Base-by-base conservation (phyloP, 2,113 vertebrate genomes). In the Osmerus eperlanus region DNA sequence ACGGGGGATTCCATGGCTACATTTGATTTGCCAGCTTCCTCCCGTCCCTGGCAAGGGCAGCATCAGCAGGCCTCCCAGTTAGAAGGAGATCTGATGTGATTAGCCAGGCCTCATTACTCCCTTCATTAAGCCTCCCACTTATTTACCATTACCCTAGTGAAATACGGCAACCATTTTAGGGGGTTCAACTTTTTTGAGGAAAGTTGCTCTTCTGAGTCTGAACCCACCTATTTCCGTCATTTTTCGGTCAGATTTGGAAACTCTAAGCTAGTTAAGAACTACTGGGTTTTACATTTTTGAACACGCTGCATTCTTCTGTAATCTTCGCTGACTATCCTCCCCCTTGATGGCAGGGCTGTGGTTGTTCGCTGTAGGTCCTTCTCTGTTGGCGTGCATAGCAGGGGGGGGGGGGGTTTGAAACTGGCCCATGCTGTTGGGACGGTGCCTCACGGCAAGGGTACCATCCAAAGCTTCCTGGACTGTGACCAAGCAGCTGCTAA, bases 21-120 rank as follows among this genome's bases (percentile, higher is more conserved):
- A 89, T 85, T 86, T 81, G 83, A 88, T 87, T 88, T 82, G 67
- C 80, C 70, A n/a, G 68, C 69, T 70, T 23, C 53, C 63, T 29
- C 66, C 47, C 73, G 72, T 78, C 71, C 71, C 15, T 68, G 51
- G 72, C 67, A 54, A 41, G 60, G 72, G 9, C 62, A 23, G 67
- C 58, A 74, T 80, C 79, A 65, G n/a, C 18, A 70, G 62, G 67
- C 69, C 80, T 74, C 77, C 65, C 66, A 77, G 81, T 87, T 73
- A 69, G 78, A 77, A 73, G n/a, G 56, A 74, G 56, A 61, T 65
- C 66, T 83, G 72, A 85, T 88, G 58, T 79, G 75, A 88, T 90
- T 85, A 85, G 64, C 65, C 11, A 55, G 29, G 73, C 62, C 68
- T 86, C 73, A 83, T 89, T 77, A 76, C 80, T 60, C 54, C n/a